Percentiles rank a stretch among this genome's conserved stretches.
Conservation (phyloP, 2,888 invertebrate species). For the Hydraecia micacea region DNA sequence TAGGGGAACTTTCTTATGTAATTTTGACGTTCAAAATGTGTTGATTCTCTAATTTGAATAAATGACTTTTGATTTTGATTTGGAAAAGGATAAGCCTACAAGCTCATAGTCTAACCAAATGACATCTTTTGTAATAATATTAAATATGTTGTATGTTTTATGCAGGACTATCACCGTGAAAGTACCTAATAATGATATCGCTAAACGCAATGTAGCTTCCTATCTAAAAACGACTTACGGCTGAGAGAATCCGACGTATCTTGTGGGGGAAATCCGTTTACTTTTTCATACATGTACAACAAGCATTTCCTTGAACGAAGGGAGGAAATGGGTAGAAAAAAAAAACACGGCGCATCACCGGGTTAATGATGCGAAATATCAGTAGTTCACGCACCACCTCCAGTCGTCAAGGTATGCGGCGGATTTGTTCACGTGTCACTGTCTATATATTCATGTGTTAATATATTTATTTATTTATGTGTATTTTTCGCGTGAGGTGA, state of each 20-base stretch:
- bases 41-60: too few species aligned
- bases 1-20: background rate
- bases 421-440: constrained; percentile 6
- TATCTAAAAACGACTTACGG: constrained; percentile 39
- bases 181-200: constrained; percentile 8
- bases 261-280: constrained; percentile 33
- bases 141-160: too few species aligned
- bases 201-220: constrained; percentile 11
- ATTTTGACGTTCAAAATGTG: background rate
- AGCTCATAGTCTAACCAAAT: background rate
- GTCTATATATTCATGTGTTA: background rate
- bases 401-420: constrained; percentile 53
- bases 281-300: constrained; percentile 43
- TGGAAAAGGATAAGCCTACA: background rate
- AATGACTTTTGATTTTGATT: background rate
- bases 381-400: constrained; percentile 75
- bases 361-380: constrained; percentile 79
- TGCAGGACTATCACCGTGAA: background rate
- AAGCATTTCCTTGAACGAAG: constrained; percentile 29
- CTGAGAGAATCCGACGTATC: constrained; percentile 31
- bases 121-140: background rate
- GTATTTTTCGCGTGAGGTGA: background rate
- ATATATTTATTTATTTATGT: background rate
- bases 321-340: constrained; percentile 61
- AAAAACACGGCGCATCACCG: constrained; percentile 55